Evolutionary conservation across 2,113 vertebrate genomes (phyloP).

Genomic region (Zosterops lateralis): DNA sequence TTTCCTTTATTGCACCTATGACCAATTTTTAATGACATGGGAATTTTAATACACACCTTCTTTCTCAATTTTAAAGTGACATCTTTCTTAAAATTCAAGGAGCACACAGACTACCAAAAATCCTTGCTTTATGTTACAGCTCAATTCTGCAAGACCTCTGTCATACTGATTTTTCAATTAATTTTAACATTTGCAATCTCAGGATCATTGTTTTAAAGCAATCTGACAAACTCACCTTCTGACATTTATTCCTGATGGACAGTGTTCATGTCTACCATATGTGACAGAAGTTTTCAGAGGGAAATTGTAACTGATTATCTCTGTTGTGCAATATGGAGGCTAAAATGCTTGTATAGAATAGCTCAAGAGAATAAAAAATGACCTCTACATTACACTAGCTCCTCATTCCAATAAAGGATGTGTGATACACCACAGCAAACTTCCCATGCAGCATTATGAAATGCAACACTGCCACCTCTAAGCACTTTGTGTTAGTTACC

Average conservation of each 20-base stretch:
- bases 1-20: neutral
- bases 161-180: neutral
- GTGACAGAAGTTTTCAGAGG: neutral
- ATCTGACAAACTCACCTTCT: neutral
- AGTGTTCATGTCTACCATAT: neutral
- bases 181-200: neutral
- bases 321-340: neutral
- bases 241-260: neutral
- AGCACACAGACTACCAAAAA: neutral
- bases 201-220: neutral
- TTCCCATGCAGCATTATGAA: neutral
- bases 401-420: neutral
- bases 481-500: neutral
- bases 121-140: neutral
- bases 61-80: neutral
- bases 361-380: neutral
- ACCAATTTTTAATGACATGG: neutral
- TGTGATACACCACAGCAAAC: neutral
- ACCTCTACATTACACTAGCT: neutral
- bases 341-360: neutral
- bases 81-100: neutral
- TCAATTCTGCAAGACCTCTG: neutral
- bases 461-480: constrained; percentile 20
- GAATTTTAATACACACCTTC: neutral
- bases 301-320: neutral